A percentile compares a stretch with the other conserved stretches of the same genome.
Evolutionary conservation across 2,113 vertebrate species (phyloP).

Genomic region (Fregetta grallaria): DNA sequence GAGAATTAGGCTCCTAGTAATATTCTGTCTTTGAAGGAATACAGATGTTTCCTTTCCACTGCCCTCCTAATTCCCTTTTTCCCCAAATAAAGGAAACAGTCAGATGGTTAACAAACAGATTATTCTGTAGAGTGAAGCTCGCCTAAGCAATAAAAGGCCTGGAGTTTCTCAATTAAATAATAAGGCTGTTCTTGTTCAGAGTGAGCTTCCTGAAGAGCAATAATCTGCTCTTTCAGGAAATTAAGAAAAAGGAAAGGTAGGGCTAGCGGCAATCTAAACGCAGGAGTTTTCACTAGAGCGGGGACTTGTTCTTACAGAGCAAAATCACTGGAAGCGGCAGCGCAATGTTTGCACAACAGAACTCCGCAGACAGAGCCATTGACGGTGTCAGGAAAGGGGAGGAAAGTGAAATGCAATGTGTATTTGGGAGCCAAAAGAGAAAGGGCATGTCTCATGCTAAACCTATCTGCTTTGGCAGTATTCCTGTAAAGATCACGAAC

Average conservation of each 20-base stretch:
- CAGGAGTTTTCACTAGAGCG: background rate
- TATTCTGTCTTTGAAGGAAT: conserved; percentile 13
- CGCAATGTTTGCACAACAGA: conserved; percentile 7
- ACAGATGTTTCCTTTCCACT: background rate
- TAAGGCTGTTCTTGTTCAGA: background rate
- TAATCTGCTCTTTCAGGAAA: background rate
- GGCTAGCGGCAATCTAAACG: accelerated
- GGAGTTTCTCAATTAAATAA: background rate
- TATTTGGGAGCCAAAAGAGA: background rate
- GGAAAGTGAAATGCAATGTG: background rate
- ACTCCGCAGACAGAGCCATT: background rate
- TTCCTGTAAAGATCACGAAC: background rate
- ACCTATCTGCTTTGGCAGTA: conserved; percentile 20
- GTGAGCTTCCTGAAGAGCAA: background rate
- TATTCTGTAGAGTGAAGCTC: background rate
- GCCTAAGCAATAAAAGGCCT: background rate
- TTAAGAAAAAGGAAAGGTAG: background rate
- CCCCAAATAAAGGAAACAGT: conserved; percentile 5
- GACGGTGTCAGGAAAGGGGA: background rate
- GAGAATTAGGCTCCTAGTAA: background rate
- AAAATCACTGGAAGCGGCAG: conserved; percentile 17
- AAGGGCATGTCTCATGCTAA: background rate
- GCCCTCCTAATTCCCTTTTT: background rate
- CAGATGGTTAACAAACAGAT: background rate
- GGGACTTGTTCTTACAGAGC: background rate